Percentiles rank a stretch among this genome's conserved stretches.
These are phyloP conservation scores for Phenganax marumi DNA, from an alignment of 92 coral and sea anemone genomes.

Conservation along the genomic window DNA sequence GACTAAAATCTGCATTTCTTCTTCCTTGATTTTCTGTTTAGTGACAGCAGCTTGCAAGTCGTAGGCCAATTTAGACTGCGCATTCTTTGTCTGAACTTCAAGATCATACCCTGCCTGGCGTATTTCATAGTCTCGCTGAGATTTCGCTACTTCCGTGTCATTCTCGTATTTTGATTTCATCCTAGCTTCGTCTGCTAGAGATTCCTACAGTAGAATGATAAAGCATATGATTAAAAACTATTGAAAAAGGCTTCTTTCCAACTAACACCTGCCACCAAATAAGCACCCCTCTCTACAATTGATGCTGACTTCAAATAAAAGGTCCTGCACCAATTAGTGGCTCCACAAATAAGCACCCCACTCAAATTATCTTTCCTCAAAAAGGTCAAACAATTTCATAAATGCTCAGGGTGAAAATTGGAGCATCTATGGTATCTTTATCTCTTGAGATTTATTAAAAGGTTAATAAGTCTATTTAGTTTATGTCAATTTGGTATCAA, in stretches of 20 bases:
- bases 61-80: slow-evolving; percentile 87
- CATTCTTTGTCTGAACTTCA: slow-evolving; percentile 88
- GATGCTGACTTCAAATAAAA: no score
- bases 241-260: no score
- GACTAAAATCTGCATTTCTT: slow-evolving; percentile 87
- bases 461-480: no score
- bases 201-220: slow-evolving; percentile 62
- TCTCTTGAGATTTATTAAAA: neutral
- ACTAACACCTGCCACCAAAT: no score
- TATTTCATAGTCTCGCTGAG: slow-evolving; percentile 94
- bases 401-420: no score
- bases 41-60: slow-evolving; percentile 88
- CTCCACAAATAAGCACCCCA: no score
- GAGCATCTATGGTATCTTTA: neutral
- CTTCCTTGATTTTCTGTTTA: slow-evolving; percentile 92
- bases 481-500: no score
- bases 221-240: no score
- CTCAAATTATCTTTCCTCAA: no score
- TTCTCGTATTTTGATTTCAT: slow-evolving; percentile 88
- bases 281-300: no score
- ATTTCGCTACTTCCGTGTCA: slow-evolving; percentile 89
- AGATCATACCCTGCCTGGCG: slow-evolving; percentile 91
- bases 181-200: slow-evolving; percentile 87
- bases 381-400: no score
- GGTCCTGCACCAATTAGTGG: no score